phyloP scores from a whole-genome alignment of 2,888 invertebrate genomes.

The Spilosoma lubricipeda region DNA sequence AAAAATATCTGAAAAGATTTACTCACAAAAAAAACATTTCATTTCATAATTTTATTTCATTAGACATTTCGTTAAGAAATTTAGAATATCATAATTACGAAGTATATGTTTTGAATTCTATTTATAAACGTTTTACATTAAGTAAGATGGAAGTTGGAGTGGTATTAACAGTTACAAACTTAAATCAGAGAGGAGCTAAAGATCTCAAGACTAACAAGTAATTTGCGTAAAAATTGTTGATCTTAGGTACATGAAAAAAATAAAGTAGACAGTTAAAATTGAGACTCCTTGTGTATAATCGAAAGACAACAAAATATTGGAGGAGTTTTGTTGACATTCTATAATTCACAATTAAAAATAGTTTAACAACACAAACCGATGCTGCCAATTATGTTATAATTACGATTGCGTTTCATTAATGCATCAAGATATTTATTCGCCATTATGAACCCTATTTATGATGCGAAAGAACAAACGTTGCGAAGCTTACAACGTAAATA shows the following conservation, averaged over 20 bases:
- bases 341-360: not conserved
- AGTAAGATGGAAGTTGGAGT: not conserved
- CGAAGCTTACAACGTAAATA: conserved; percentile 47
- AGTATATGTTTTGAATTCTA: not conserved
- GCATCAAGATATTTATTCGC: conserved; percentile 9
- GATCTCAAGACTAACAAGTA: not conserved
- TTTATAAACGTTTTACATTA: not conserved
- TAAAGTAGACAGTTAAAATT: not conserved
- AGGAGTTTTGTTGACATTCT: not conserved
- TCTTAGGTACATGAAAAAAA: not conserved
- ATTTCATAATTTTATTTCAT: too few relatives aligned
- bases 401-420: conserved; percentile 8
- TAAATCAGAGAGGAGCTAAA: not conserved
- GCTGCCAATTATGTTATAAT: conserved; percentile 4
- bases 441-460: conserved; percentile 19
- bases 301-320: not conserved
- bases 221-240: not conserved
- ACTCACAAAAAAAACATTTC: too few relatives aligned
- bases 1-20: too few relatives aligned
- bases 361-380: not conserved
- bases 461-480: conserved; percentile 38
- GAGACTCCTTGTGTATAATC: not conserved
- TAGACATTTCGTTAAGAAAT: too few relatives aligned
- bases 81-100: too few relatives aligned
- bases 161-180: not conserved